Evolutionary conservation across 2,888 invertebrate species (phyloP).

Genomic region (Phorcus lineatus): DNA sequence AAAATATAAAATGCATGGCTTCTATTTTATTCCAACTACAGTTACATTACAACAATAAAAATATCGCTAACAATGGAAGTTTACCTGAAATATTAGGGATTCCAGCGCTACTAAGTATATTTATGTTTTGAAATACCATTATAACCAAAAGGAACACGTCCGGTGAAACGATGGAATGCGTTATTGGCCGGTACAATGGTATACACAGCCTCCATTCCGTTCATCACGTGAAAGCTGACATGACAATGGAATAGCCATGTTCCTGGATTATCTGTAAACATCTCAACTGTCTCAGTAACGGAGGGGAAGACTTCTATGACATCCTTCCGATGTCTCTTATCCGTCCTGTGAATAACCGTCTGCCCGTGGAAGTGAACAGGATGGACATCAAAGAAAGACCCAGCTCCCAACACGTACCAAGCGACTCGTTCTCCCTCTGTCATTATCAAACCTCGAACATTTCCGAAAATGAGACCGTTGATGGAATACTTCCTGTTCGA

Average conservation of each 20-base stretch:
- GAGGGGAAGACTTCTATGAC: constrained; percentile 55
- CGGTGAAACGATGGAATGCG: not conserved
- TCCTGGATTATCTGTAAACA: constrained; percentile 54
- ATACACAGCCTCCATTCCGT: constrained; percentile 53
- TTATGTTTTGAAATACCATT: too few species aligned
- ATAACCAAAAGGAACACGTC: too few species aligned
- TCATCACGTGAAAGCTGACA: constrained; percentile 46
- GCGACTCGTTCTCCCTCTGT: constrained; percentile 45
- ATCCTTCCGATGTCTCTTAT: constrained; percentile 41
- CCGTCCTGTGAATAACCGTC: constrained; percentile 43
- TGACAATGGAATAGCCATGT: constrained; percentile 57
- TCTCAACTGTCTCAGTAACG: constrained; percentile 48
- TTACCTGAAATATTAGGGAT: too few species aligned
- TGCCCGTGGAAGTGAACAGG: constrained; percentile 57
- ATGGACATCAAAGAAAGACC: constrained; percentile 50
- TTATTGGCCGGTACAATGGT: constrained; percentile 39
- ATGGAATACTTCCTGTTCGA: constrained; percentile 57
- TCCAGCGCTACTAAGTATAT: too few species aligned
- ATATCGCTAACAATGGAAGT: too few species aligned
- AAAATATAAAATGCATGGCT: too few species aligned
- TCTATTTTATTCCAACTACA: too few species aligned
- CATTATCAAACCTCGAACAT: constrained; percentile 47
- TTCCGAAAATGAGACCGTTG: constrained; percentile 55
- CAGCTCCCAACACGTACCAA: constrained; percentile 58
- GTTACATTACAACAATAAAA: too few species aligned